These are phyloP conservation scores for Bruchidius siliquastri DNA, from an alignment of 2,888 invertebrate species.

Conservation along the genomic window DNA sequence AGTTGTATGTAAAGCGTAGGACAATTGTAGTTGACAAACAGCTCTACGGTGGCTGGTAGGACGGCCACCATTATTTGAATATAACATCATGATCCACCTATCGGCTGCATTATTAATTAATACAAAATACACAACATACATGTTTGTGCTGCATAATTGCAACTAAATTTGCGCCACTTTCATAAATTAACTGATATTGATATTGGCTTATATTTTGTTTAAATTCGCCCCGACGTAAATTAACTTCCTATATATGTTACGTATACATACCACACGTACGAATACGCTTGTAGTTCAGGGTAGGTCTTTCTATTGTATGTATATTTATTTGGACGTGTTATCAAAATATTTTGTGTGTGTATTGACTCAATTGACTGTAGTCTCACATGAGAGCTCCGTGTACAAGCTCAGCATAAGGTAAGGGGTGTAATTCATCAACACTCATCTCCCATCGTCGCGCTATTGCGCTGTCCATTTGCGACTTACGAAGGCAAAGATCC, in stretches of 20 bases:
- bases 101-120: conserved; percentile 46
- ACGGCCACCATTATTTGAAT: conserved; percentile 41
- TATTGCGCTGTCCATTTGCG: no score
- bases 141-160: conserved; percentile 45
- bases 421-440: no score
- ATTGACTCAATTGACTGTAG: no score
- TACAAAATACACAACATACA: conserved; percentile 44
- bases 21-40: conserved; percentile 45
- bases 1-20: conserved; percentile 17
- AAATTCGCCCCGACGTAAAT: conserved; percentile 41
- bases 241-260: conserved; percentile 22
- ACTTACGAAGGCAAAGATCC: no score
- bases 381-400: no score
- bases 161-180: conserved; percentile 46
- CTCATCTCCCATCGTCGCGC: no score
- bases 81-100: conserved; percentile 46
- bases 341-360: no score
- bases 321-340: not conserved
- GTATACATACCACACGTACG: not conserved
- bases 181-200: conserved; percentile 46
- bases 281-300: not conserved
- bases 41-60: conserved; percentile 27
- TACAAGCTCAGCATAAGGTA: no score
- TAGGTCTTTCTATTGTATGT: conserved; percentile 1
- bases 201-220: conserved; percentile 45